Percentiles rank a stretch among this genome's conserved stretches.
Conservation (phyloP, 2,797 vertebrate genomes). For the Euthynnus affinis region DNA sequence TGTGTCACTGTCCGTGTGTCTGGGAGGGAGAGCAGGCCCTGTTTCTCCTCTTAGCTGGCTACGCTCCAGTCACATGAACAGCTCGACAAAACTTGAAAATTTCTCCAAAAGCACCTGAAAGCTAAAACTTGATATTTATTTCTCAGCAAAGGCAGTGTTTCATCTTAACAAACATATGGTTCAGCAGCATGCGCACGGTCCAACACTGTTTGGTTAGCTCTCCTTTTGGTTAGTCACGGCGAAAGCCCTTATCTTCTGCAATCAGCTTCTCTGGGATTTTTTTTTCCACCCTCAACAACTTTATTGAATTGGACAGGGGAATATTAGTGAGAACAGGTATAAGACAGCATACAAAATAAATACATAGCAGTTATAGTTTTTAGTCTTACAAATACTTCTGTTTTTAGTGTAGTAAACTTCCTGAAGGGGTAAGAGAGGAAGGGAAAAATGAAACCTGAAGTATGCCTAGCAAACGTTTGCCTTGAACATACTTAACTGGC, state of each 20-base stretch:
- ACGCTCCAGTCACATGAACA: slow-evolving; percentile 63
- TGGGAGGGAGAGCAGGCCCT: slow-evolving; percentile 86
- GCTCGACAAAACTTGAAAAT: slow-evolving; percentile 62
- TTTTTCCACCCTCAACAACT: too few species aligned
- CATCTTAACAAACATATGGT: too few species aligned
- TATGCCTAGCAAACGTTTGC: neutral
- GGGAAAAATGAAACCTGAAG: neutral
- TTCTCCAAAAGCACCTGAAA: slow-evolving; percentile 31
- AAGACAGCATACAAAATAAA: too few species aligned
- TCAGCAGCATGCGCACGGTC: neutral
- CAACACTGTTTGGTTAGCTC: too few species aligned
- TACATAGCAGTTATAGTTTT: too few species aligned
- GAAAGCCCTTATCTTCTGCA: neutral
- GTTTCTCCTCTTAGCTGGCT: slow-evolving; percentile 72
- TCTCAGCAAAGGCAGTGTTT: slow-evolving; percentile 72
- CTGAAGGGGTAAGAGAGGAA: neutral
- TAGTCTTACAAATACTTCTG: neutral
- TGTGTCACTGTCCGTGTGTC: slow-evolving; percentile 63
- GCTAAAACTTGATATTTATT: slow-evolving; percentile 71
- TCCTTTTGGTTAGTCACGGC: neutral
- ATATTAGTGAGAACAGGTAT: neutral
- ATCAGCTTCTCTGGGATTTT: neutral
- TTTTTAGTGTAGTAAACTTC: neutral
- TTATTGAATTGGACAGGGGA: too few species aligned
- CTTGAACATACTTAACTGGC: too few species aligned